Conservation (phyloP, 2,113 vertebrate genomes). For the Ctenomys sociabilis region DNA sequence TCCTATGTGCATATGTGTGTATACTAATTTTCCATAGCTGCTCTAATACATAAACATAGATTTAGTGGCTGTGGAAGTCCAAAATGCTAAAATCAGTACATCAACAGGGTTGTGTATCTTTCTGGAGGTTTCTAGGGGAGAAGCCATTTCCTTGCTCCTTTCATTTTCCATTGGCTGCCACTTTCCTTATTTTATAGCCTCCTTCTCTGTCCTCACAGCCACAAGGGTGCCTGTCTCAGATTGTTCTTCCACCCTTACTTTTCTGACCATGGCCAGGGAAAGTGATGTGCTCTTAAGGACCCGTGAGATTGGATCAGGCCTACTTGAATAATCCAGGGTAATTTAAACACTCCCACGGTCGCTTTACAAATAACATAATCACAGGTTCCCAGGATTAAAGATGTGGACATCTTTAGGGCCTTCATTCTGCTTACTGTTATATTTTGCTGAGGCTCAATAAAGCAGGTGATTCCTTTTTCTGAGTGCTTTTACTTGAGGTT, state of each 20-base stretch:
- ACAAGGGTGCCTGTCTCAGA: not conserved
- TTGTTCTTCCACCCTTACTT: not conserved
- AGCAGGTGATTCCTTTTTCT: constrained; percentile 26
- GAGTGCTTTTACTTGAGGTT: not conserved
- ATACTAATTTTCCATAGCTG: not conserved
- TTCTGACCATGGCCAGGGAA: not conserved
- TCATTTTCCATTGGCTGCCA: not conserved
- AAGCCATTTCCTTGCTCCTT: not conserved
- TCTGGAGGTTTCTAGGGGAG: not conserved
- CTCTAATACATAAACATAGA: not conserved
- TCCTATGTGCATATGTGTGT: not conserved
- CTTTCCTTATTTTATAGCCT: not conserved
- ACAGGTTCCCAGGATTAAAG: not conserved
- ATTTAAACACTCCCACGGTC: not conserved
- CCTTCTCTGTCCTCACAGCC: not conserved
- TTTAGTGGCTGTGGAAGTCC: not conserved
- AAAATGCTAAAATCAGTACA: not conserved
- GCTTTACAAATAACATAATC: not conserved
- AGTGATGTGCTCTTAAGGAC: not conserved
- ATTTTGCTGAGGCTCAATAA: constrained; percentile 43
- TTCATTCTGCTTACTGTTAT: not conserved
- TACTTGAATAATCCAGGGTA: not conserved
- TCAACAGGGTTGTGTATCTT: not conserved
- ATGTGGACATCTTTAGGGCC: not conserved
- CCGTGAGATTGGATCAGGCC: not conserved